These are phyloP conservation scores for Patella pellucida DNA, from an alignment of 2,888 invertebrate species.

Conservation along the genomic window DNA sequence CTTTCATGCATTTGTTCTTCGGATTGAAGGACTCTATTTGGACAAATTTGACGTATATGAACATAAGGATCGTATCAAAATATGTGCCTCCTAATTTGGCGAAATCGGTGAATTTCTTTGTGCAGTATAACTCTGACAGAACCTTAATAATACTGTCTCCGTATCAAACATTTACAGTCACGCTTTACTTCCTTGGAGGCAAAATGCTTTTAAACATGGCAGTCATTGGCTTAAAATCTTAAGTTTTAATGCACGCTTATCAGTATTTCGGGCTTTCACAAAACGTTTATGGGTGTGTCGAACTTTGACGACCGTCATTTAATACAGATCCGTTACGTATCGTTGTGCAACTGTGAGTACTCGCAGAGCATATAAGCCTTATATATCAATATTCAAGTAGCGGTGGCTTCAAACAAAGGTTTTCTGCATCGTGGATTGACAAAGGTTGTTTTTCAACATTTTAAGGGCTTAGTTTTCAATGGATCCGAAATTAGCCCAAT, in stretches of 20 bases:
- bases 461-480: too few species aligned
- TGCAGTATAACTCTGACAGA: too few species aligned
- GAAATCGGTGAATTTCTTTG: too few species aligned
- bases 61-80: too few species aligned
- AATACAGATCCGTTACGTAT: neutral
- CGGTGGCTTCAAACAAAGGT: slow-evolving; percentile 4
- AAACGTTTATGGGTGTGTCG: neutral
- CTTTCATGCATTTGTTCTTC: too few species aligned
- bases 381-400: neutral
- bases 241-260: neutral
- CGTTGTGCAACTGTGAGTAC: neutral
- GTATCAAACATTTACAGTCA: neutral
- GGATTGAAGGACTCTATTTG: too few species aligned
- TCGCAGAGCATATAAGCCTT: neutral
- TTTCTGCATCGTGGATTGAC: neutral
- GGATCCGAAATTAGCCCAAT: neutral
- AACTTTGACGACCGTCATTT: neutral
- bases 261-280: neutral
- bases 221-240: too few species aligned
- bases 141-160: too few species aligned
- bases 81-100: too few species aligned
- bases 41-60: too few species aligned
- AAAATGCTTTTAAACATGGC: too few species aligned
- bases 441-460: neutral
- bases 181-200: neutral